Percentiles rank a stretch among this genome's conserved stretches.
phyloP scores from a whole-genome alignment of 2,888 invertebrate species.

The Lasioglossum morio region DNA sequence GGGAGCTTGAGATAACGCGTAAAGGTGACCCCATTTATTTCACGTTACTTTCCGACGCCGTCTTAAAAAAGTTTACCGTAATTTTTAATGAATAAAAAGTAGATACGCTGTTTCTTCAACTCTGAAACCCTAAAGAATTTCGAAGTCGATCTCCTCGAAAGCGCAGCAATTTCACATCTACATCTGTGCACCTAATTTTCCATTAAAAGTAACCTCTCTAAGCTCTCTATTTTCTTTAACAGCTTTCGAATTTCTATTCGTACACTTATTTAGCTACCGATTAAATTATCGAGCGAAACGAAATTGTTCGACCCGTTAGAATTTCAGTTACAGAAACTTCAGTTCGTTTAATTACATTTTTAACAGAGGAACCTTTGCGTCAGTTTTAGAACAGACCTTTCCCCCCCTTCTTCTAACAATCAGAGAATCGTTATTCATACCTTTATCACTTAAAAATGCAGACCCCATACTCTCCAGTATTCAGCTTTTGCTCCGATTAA shows the following conservation, averaged over 20 bases:
- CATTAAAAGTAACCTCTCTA: background rate
- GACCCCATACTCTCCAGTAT: background rate
- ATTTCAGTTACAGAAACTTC: background rate
- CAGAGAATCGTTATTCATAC: background rate
- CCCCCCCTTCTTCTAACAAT: background rate
- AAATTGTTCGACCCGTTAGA: background rate
- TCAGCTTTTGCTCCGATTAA: background rate
- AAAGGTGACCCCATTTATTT: background rate
- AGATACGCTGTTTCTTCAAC: background rate
- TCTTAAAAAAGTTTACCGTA: background rate
- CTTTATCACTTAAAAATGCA: background rate
- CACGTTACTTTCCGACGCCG: background rate
- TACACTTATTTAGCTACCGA: background rate
- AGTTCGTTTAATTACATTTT: no score
- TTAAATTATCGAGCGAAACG: background rate
- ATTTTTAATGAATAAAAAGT: background rate
- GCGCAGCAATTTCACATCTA: no score
- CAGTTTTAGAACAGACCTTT: background rate
- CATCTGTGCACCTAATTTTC: background rate
- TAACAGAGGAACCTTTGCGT: background rate
- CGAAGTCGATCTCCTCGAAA: background rate
- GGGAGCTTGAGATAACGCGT: constrained; percentile 24
- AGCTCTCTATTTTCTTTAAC: background rate
- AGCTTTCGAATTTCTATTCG: background rate
- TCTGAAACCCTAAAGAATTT: background rate